Conservation (phyloP, 2,113 vertebrate species). For the Cinclus cinclus region DNA sequence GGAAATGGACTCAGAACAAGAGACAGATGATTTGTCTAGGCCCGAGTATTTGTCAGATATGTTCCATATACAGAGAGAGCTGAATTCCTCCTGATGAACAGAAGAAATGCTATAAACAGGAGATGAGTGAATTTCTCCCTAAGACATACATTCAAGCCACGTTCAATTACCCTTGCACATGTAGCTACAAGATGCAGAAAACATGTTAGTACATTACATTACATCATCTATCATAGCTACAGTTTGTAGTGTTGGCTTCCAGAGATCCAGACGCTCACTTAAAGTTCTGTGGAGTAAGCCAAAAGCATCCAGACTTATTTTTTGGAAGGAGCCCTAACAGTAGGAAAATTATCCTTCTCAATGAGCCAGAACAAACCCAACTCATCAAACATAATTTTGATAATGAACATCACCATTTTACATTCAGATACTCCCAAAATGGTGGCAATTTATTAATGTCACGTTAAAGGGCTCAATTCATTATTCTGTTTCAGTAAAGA, state of each 20-base stretch:
- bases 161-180: neutral
- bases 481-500: slow-evolving; percentile 71
- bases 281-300: neutral
- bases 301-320: neutral
- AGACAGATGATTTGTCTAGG: neutral
- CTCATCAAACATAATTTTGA: slow-evolving; percentile 75
- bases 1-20: neutral
- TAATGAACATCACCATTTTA: slow-evolving; percentile 72
- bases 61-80: neutral
- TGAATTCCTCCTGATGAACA: neutral
- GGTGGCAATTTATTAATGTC: slow-evolving; percentile 76
- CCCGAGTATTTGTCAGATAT: neutral
- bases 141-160: neutral
- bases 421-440: slow-evolving; percentile 77
- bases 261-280: neutral
- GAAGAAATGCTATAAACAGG: neutral
- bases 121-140: neutral
- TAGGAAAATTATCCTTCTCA: slow-evolving; percentile 58
- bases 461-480: slow-evolving; percentile 71
- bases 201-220: neutral
- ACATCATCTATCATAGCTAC: neutral
- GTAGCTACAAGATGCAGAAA: neutral
- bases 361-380: slow-evolving; percentile 71
- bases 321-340: neutral
- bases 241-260: neutral